Base-by-base conservation (phyloP, 2,888 invertebrate genomes). In the Drosophila flavopinicola region DNA sequence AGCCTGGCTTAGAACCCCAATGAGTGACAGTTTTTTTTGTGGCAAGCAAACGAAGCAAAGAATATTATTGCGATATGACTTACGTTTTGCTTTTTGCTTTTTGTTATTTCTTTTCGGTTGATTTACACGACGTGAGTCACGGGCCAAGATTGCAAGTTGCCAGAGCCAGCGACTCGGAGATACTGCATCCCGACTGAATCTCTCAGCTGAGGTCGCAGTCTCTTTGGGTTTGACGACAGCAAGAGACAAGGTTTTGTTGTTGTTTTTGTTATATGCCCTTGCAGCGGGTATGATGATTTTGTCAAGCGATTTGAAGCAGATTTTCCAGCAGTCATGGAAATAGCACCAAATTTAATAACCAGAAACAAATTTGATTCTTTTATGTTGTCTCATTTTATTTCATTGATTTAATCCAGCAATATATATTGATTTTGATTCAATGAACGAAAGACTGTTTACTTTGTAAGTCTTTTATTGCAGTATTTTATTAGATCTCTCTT, bases 1-100 rank as follows among this genome's bases (percentile, higher is more conserved):
- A 85, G 87, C 78, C 45, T 35, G 35, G 66, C 85, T 80, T 61
- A 80, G 80, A 80, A 87, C 71, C 42, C 47, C 42, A 39, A 38
- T 60, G 78, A 77, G 49, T 76, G 78, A 57, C 65, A 75, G 66
- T 56, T 63, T 56, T 30, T 48, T 70, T 52, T 33, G 30, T 33
- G 32, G 9, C 53, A 32, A 13, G 13, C n/a, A 20, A 6, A 20
- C 9, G 25, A 1, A 15, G 17, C 25, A 20, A 42, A 38, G 70
- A 75, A 75, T 56, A 75, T 54, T 35, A 44, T 35, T 41, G 32
- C 25, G 44, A 65, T 71, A 71, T 56, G 56, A 52, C 45, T 74
- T 42, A 69, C 44, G 42, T 42, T 56, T n/a, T n/a, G n/a, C n/a
- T n/a, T n/a, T n/a, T n/a, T n/a, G n/a, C n/a, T n/a, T 15, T 23